Evolutionary conservation across 2,113 vertebrate genomes (phyloP), one percentile per base, ranked within the genome.

Genomic region (Gila orcuttii): DNA sequence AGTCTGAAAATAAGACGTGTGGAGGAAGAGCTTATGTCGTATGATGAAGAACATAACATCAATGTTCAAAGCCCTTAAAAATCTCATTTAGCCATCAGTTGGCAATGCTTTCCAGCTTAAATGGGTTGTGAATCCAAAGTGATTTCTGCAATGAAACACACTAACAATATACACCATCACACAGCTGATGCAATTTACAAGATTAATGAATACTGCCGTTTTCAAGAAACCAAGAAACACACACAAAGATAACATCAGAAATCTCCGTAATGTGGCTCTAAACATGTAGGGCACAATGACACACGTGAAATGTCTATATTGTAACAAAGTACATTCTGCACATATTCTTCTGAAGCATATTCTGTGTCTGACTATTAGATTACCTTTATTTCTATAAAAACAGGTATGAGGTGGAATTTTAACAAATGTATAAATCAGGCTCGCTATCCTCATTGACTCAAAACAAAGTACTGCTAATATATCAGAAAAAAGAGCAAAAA

Each of bases 61-160:
- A 17, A 79, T 5, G 52, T 52, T 23, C 59, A 52, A 50, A 36
- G 71, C 57, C 33, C 59, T 55, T 33, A 28, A 17, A 82, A 82
- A 66, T 52, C 79, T 28, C 31, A 64, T 86, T 82, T 79, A 78
- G 50, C 59, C 55, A 21, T 76, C 57, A 79, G 45, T 82, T 82
- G 69, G 25, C 28, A 10, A 25, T 60, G 84, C 62, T 79, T 47
- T 82, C 45, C 87, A 62, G 64, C 19, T 3, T 69, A 82, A 82
- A 82, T 69, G 60, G 64, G 25, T 52, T 82, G 66, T 25, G 81
- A 83, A 73, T 39, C 31, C 50, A 57, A 57, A 73, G 23, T 55
- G 68, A 23, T 42, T 81, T 74, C 71, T 78, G 75, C 52, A 81
- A 55, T 85, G n/a, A 64, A 39, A 59, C 64, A 50, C 36, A 47